Conservation (phyloP, 2,888 invertebrate genomes). For the Cantharis rufa region DNA sequence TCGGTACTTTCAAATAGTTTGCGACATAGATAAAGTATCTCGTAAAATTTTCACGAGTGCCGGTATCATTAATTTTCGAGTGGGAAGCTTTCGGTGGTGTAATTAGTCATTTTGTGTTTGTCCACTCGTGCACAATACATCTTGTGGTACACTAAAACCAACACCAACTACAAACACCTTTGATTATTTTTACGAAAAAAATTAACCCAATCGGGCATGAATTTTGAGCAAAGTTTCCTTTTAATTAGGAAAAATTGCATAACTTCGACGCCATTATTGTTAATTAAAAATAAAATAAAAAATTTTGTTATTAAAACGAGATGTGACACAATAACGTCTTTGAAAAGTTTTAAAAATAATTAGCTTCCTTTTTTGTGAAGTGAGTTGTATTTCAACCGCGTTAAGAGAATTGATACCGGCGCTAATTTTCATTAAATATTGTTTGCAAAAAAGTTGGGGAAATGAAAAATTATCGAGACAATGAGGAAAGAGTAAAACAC, state of each 20-base stretch:
- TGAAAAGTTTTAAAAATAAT: constrained; percentile 47
- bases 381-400: constrained; percentile 42
- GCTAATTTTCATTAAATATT: constrained; percentile 55
- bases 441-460: constrained; percentile 41
- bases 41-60: constrained; percentile 25
- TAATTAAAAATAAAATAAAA: constrained; percentile 14
- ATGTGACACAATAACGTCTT: constrained; percentile 25
- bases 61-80: constrained; percentile 27
- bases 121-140: constrained; percentile 1
- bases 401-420: constrained; percentile 46
- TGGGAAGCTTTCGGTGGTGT: constrained; percentile 8
- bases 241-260: constrained; percentile 23
- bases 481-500: constrained; percentile 51
- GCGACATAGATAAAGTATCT: constrained; percentile 26
- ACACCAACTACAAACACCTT: not conserved
- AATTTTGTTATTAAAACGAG: constrained; percentile 14
- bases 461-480: constrained; percentile 55
- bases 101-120: constrained; percentile 29
- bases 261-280: constrained; percentile 10
- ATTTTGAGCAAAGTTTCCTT: not conserved
- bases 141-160: not conserved
- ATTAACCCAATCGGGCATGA: not conserved
- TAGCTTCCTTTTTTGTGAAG: constrained; percentile 44
- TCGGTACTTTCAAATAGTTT: constrained; percentile 37
- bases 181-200: not conserved